Evolutionary conservation across 1,140 invertebrate species (phyloP).

Genomic region (Daktulosphaira vitifoliae): DNA sequence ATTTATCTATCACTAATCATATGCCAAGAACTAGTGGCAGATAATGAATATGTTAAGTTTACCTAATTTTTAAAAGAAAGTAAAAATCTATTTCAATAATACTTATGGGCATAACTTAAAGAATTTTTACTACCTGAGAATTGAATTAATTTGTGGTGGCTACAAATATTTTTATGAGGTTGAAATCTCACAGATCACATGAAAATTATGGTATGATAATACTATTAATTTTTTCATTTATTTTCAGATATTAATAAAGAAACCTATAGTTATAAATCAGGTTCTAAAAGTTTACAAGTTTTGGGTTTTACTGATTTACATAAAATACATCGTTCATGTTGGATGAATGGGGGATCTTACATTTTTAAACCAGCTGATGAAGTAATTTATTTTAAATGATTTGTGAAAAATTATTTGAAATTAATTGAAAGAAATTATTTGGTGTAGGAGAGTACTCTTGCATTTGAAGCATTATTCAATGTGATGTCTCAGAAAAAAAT

Average conservation of each 20-base stretch:
- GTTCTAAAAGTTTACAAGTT: conserved; percentile 4
- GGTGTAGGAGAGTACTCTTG: not conserved
- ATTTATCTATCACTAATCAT: no score
- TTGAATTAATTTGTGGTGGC: no score
- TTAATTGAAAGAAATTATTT: not conserved
- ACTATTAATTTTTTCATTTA: not conserved
- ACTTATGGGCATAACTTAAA: no score
- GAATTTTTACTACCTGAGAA: no score
- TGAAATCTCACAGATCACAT: no score
- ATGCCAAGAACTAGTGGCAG: no score
- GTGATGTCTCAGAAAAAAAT: conserved; percentile 4
- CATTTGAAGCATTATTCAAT: conserved; percentile 2
- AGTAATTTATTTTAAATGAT: conserved; percentile 4
- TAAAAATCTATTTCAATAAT: no score
- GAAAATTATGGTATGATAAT: no score
- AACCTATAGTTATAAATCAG: conserved; percentile 13
- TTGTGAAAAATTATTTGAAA: not conserved
- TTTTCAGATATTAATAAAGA: conserved; percentile 13
- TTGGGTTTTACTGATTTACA: not conserved
- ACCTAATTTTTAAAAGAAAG: no score
- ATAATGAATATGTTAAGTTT: no score
- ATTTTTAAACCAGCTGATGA: conserved; percentile 6
- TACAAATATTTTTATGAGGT: no score
- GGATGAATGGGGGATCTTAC: conserved; percentile 3
- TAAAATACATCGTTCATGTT: conserved; percentile 7